Conservation (phyloP, 1,140 invertebrate species). For the Oncopodura yosiiana region DNA sequence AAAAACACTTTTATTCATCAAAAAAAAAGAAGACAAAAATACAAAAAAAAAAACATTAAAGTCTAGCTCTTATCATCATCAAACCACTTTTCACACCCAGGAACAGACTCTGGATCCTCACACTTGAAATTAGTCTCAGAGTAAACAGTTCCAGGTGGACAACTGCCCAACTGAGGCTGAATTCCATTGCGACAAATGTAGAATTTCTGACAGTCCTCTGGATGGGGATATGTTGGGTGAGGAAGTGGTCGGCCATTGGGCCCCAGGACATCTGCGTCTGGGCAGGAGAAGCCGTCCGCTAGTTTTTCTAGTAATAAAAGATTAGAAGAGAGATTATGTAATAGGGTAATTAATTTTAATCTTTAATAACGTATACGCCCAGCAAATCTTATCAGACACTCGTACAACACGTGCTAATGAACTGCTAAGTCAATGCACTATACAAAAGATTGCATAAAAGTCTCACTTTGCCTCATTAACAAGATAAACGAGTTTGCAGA, state of each 20-base stretch:
- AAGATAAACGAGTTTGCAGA: too few relatives aligned
- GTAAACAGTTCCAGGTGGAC: constrained; percentile 64
- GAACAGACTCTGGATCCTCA: constrained; percentile 65
- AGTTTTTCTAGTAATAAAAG: constrained; percentile 46
- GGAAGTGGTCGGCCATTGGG: constrained; percentile 58
- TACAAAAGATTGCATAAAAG: too few relatives aligned
- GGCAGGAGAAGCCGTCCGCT: constrained; percentile 67
- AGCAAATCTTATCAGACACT: not conserved
- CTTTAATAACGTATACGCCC: not conserved
- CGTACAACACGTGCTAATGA: not conserved
- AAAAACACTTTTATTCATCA: too few relatives aligned
- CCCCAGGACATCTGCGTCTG: constrained; percentile 56
- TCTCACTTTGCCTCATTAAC: too few relatives aligned
- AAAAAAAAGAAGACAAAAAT: too few relatives aligned
- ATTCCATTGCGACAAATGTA: constrained; percentile 73
- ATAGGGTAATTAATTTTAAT: constrained; percentile 7
- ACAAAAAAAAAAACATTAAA: too few relatives aligned
- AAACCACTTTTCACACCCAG: constrained; percentile 65
- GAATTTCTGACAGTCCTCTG: constrained; percentile 72
- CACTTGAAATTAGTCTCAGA: constrained; percentile 70
- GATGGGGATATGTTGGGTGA: constrained; percentile 69
- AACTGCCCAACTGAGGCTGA: constrained; percentile 63
- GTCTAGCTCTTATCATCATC: constrained; percentile 45
- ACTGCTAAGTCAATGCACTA: too few relatives aligned
- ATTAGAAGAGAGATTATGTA: not conserved